Percentiles rank a stretch among this genome's conserved stretches.
phyloP scores from a whole-genome alignment of 2,888 invertebrate species.

The Nycteola revayana region DNA sequence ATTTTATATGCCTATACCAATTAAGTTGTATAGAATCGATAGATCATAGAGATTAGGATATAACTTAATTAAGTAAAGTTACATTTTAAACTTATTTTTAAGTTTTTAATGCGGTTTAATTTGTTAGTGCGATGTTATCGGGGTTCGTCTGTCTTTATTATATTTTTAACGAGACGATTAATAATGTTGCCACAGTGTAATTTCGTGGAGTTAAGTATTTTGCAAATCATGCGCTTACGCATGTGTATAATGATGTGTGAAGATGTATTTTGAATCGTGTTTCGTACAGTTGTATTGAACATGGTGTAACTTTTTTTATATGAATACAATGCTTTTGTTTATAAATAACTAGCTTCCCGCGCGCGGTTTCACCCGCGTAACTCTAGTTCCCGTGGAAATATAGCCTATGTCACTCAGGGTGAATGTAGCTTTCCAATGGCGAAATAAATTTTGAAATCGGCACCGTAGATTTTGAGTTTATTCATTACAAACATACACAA shows the following conservation, averaged over 20 bases:
- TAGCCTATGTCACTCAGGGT: too few relatives aligned
- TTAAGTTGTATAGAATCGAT: not conserved
- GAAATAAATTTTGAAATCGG: too few relatives aligned
- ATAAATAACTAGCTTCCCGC: too few relatives aligned
- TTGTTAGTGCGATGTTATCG: not conserved
- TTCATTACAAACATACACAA: too few relatives aligned
- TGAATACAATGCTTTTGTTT: too few relatives aligned
- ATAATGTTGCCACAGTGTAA: not conserved
- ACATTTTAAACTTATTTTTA: not conserved
- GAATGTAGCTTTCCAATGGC: too few relatives aligned
- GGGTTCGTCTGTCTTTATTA: not conserved
- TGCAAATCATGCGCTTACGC: not conserved
- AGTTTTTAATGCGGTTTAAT: not conserved
- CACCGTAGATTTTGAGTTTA: too few relatives aligned
- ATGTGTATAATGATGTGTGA: not conserved
- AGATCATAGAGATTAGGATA: not conserved
- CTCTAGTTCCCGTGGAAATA: too few relatives aligned
- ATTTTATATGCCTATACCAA: not conserved
- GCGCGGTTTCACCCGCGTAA: too few relatives aligned
- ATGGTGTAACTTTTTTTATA: too few relatives aligned
- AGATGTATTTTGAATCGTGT: not conserved
- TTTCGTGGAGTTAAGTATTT: not conserved
- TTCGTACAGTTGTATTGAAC: not conserved
- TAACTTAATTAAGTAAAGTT: not conserved
- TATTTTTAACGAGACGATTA: not conserved